phyloP scores from a whole-genome alignment of 2,113 vertebrate genomes.

The Aegotheles bennettii region DNA sequence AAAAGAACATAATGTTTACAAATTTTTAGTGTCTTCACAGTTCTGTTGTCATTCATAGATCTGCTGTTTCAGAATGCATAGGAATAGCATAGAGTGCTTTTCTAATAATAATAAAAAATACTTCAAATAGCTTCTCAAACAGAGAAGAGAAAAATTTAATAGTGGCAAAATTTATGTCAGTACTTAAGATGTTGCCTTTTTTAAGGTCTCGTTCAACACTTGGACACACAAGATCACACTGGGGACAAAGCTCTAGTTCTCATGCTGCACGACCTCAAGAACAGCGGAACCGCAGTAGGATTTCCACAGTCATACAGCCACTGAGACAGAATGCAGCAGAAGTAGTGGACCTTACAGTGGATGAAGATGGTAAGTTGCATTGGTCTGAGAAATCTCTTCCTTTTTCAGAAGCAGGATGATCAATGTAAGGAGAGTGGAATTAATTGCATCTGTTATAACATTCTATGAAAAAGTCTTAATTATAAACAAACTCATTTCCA shows the following conservation, averaged over 20 bases:
- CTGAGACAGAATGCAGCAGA: slow-evolving; percentile 91
- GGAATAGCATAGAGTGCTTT: background rate
- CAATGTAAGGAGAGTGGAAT: background rate
- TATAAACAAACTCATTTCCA: background rate
- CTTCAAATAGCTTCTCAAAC: background rate
- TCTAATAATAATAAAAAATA: background rate
- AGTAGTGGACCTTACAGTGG: slow-evolving; percentile 97
- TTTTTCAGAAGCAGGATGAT: background rate
- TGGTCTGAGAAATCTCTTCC: background rate
- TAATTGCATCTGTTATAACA: background rate
- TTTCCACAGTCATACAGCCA: slow-evolving; percentile 97
- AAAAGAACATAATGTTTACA: background rate
- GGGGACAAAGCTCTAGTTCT: slow-evolving; percentile 83
- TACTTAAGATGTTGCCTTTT: background rate
- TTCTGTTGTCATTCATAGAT: background rate
- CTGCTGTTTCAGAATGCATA: background rate
- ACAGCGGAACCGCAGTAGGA: slow-evolving; percentile 83
- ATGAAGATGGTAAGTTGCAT: slow-evolving; percentile 87
- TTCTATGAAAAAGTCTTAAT: background rate
- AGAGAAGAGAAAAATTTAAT: background rate
- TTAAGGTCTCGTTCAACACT: slow-evolving; percentile 87
- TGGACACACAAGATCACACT: slow-evolving; percentile 85
- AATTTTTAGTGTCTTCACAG: background rate
- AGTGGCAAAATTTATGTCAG: background rate
- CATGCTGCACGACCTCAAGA: slow-evolving; percentile 85